A percentile compares a stretch with the other conserved stretches of the same genome.
These are phyloP conservation scores for Miopithecus talapoin DNA, from an alignment of 2,797 vertebrate species.

Conservation along the genomic window DNA sequence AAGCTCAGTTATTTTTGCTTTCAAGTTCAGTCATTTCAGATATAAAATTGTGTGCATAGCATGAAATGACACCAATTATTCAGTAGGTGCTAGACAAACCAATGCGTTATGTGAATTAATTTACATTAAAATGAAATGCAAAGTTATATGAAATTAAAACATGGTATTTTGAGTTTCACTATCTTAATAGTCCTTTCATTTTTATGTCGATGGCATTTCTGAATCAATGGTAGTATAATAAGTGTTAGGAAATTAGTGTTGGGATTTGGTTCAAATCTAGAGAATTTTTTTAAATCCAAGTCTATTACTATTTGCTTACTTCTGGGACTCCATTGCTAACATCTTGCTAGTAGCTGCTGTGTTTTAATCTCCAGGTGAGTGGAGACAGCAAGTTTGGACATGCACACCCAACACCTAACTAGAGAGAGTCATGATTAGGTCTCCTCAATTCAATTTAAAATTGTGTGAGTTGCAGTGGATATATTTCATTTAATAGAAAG, in stretches of 20 bases:
- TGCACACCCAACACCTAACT: neutral
- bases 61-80: neutral
- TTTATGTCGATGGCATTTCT: conserved; percentile 9
- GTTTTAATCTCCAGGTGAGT: neutral
- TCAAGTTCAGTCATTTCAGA: neutral
- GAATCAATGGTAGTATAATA: neutral
- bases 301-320: neutral
- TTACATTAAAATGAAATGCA: conserved; percentile 44
- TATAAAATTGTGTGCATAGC: neutral
- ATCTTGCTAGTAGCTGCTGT: neutral
- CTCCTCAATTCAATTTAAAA: neutral
- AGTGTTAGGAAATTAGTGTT: conserved; percentile 10
- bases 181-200: neutral
- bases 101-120: neutral
- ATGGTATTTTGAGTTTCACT: neutral
- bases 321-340: neutral
- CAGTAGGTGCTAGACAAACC: neutral
- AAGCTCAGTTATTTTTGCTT: neutral
- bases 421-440: neutral
- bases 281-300: neutral
- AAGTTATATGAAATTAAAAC: neutral
- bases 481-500: neutral
- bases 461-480: neutral
- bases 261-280: neutral
- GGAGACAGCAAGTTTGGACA: neutral